Percentiles rank a stretch among this genome's conserved stretches.
Conservation (phyloP, 2,797 vertebrate genomes). For the Acanthurus lineatus region DNA sequence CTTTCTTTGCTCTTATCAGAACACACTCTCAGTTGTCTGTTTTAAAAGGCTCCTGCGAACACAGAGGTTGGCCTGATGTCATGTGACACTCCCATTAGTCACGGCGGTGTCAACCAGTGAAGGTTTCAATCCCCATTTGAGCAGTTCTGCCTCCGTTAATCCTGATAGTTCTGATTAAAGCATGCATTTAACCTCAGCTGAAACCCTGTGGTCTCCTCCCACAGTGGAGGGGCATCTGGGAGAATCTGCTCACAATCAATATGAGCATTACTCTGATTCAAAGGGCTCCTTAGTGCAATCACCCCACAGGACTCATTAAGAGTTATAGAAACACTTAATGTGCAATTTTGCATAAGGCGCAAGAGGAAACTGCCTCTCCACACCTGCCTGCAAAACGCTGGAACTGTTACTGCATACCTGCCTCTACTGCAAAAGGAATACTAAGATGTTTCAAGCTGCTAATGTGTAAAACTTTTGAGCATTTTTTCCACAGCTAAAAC, state of each 20-base stretch:
- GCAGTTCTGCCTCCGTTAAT: slow-evolving; percentile 47
- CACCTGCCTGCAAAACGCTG: not conserved
- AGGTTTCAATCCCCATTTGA: slow-evolving; percentile 23
- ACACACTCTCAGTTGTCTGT: not conserved
- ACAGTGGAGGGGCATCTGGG: slow-evolving; percentile 22
- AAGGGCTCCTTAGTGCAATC: slow-evolving; percentile 27
- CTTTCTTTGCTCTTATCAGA: not conserved
- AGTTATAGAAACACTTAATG: slow-evolving; percentile 21
- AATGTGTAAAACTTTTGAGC: slow-evolving; percentile 3
- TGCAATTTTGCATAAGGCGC: not conserved
- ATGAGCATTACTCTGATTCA: slow-evolving; percentile 46
- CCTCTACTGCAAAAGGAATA: not conserved
- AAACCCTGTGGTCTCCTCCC: slow-evolving; percentile 32
- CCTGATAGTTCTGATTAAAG: slow-evolving; percentile 62
- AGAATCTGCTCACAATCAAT: slow-evolving; percentile 49
- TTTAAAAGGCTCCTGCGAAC: not conserved
- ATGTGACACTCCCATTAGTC: slow-evolving; percentile 1
- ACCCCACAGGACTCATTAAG: slow-evolving; percentile 23
- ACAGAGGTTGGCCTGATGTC: not conserved
- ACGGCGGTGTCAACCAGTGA: slow-evolving; percentile 13
- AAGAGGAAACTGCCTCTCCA: not conserved
- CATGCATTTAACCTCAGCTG: slow-evolving; percentile 54
- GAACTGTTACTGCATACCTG: not conserved
- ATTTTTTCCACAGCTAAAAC: not conserved
- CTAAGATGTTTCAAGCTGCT: slow-evolving; percentile 8